A percentile compares a stretch with the other conserved stretches of the same genome.
These are phyloP conservation scores for Petrocephalus microphthalmus DNA, from an alignment of 2,113 vertebrate genomes.

Conservation along the genomic window DNA sequence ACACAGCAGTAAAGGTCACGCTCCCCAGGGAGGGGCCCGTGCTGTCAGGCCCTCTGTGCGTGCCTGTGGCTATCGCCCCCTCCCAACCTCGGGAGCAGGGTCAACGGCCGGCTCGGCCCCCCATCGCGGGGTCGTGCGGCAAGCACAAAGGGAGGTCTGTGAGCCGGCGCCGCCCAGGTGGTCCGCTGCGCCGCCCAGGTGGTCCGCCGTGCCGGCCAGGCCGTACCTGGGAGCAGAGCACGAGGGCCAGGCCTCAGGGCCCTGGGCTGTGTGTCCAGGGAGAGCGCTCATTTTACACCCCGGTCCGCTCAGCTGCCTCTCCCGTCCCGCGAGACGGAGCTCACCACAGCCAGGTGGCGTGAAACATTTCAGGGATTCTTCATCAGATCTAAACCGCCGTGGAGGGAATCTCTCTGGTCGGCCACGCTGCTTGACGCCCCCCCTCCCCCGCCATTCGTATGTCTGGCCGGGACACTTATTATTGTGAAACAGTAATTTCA, in stretches of 20 bases:
- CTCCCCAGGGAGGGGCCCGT: background rate
- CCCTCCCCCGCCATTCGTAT: background rate
- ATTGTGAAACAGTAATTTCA: background rate
- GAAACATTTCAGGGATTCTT: background rate
- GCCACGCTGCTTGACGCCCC: background rate
- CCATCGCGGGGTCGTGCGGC: background rate
- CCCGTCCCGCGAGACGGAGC: background rate
- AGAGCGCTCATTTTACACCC: background rate
- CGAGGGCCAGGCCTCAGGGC: slow-evolving; percentile 23
- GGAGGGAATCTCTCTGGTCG: background rate
- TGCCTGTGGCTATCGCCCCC: background rate
- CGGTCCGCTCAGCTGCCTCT: background rate
- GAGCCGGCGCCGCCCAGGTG: slow-evolving; percentile 48
- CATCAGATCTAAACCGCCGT: background rate
- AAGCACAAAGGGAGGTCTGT: too few relatives aligned
- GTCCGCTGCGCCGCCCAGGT: slow-evolving; percentile 55
- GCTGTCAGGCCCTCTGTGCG: background rate
- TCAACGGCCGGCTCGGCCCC: background rate
- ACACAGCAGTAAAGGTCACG: background rate
- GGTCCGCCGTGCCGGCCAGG: slow-evolving; percentile 42
- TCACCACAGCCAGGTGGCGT: background rate
- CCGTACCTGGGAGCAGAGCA: slow-evolving; percentile 36
- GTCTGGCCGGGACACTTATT: background rate
- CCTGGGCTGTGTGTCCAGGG: background rate
- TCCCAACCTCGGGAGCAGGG: background rate